A percentile compares a stretch with the other conserved stretches of the same genome.
phyloP scores from a whole-genome alignment of 2,113 vertebrate species.

The Oophaga pumilio region DNA sequence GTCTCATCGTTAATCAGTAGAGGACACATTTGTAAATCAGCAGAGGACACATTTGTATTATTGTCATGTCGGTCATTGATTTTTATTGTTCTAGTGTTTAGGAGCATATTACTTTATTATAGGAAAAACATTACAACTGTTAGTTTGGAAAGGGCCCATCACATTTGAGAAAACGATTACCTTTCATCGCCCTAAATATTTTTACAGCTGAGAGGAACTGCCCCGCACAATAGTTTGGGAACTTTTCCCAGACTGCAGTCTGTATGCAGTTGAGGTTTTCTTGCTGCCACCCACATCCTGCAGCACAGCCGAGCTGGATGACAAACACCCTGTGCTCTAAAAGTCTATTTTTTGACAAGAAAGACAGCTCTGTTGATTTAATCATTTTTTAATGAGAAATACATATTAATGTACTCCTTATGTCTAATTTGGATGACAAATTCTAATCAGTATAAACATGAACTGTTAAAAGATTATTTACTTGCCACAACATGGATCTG shows the following conservation, averaged over 20 bases:
- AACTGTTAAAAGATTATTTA: slow-evolving; percentile 25
- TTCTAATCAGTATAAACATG: slow-evolving; percentile 23
- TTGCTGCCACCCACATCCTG: slow-evolving; percentile 60
- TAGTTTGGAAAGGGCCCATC: slow-evolving; percentile 53
- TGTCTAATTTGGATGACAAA: slow-evolving; percentile 43
- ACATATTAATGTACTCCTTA: slow-evolving; percentile 47
- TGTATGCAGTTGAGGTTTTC: slow-evolving; percentile 61
- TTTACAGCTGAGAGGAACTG: slow-evolving; percentile 71
- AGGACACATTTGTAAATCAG: neutral
- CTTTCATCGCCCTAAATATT: slow-evolving; percentile 64
- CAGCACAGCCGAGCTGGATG: slow-evolving; percentile 57
- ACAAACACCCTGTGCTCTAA: slow-evolving; percentile 44
- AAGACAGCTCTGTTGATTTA: slow-evolving; percentile 43
- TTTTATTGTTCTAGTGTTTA: neutral
- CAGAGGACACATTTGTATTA: neutral
- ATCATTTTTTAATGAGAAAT: slow-evolving; percentile 49
- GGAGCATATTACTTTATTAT: neutral
- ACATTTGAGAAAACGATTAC: slow-evolving; percentile 43
- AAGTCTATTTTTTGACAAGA: slow-evolving; percentile 28
- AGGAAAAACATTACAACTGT: neutral
- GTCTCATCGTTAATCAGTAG: neutral
- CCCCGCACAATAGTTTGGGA: slow-evolving; percentile 65
- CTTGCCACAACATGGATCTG: neutral
- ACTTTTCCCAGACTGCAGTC: slow-evolving; percentile 64
- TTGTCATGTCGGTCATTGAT: neutral